phyloP scores from a whole-genome alignment of 2,888 invertebrate species.

The Diplolepis rosae region DNA sequence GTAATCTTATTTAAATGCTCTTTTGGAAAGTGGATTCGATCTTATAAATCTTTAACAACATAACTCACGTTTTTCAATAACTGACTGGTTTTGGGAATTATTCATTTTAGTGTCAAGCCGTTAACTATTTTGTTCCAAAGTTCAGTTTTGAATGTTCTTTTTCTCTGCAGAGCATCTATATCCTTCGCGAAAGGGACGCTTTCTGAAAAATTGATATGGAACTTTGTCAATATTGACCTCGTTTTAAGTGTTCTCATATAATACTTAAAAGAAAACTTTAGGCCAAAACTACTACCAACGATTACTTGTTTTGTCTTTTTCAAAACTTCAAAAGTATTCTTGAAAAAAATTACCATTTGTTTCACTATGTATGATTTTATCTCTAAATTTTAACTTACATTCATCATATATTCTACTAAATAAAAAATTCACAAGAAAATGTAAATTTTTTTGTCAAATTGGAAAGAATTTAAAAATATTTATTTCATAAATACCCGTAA shows the following conservation, averaged over 20 bases:
- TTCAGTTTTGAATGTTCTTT: not conserved
- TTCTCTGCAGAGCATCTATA: not conserved
- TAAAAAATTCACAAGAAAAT: no score
- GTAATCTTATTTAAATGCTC: not conserved
- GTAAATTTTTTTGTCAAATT: not conserved
- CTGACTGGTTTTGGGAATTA: not conserved
- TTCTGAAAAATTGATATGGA: constrained; percentile 1
- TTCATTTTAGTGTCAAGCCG: not conserved
- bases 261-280: constrained; percentile 6
- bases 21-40: not conserved
- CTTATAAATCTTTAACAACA: not conserved
- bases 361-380: no score
- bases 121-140: not conserved
- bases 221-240: constrained; percentile 8
- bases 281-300: not conserved
- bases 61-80: not conserved
- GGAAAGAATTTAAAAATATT: not conserved
- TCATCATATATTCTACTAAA: no score
- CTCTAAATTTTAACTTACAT: no score
- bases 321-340: no score
- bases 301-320: constrained; percentile 11
- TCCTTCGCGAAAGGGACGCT: not conserved
- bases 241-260: not conserved
- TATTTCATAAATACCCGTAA: not conserved
- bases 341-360: no score